Base-by-base conservation (phyloP, 2,888 invertebrate genomes). In the Strigamia maritima region DNA sequence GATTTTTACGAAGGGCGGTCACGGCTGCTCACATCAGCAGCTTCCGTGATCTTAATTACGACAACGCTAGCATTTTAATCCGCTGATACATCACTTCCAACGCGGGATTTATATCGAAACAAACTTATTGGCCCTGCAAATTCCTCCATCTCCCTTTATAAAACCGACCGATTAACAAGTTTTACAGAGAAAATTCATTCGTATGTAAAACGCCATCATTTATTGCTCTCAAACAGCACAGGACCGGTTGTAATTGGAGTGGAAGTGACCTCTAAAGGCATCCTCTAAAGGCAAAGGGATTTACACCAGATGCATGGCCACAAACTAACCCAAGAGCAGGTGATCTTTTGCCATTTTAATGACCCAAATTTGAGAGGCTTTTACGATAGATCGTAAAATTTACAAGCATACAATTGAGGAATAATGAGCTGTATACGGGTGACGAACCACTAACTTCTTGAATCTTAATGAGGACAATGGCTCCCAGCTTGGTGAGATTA, bases 41-140 rank as follows among this genome's bases (percentile, higher is more conserved):
- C 49, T 49, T 49, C 49, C n/a, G n/a, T 49, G 16, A 49, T 49
- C 49, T 49, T 49, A 49, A 49, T 49, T 49, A 49, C 49, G 49
- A 49, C 49, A 49, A 49, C 49, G 49, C 49, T 49, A 49, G 49
- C 49, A 49, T 49, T 49, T 49, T 49, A 49, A 49, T 49, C 49
- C 49, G 49, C 49, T 49, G 49, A 49, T 49, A 49, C 49, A 49
- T 49, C 49, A 49, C 49, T 49, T 49, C 49, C n/a, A 2, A 49
- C 49, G 7, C 6, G 49, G 49, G 49, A 49, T 19, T 49, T 49
- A 19, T 49, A 49, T 49, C 49, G 49, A 19, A 10, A 19, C n/a
- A 49, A 44, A 49, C 49, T 19, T 49, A 49, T 49, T 6, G 49
- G n/a, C 7, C n/a, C 49, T n/a, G 3, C 49, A 2, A 49, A 49